Conservation (phyloP, 2,797 vertebrate genomes). For the Sciaenops ocellatus region DNA sequence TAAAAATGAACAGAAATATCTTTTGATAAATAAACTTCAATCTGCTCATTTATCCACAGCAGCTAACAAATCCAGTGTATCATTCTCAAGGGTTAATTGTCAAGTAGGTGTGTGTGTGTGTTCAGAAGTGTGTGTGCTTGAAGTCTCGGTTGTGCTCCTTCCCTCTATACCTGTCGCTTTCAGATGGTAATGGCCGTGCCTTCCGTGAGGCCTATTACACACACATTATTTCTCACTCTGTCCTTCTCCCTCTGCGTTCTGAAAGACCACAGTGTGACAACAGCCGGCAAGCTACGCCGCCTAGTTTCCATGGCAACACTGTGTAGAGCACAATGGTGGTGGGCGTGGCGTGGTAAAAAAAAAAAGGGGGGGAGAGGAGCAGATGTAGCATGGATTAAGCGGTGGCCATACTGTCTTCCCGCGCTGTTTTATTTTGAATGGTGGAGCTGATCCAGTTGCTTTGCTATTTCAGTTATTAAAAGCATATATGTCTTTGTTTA, state of each 20-base stretch:
- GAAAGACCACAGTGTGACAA: slow-evolving; percentile 69
- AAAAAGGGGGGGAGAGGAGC: slow-evolving; percentile 17
- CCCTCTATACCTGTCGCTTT: slow-evolving; percentile 70
- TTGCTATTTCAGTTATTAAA: background rate
- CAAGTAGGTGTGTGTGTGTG: background rate
- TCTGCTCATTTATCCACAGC: slow-evolving; percentile 20
- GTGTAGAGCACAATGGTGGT: slow-evolving; percentile 58
- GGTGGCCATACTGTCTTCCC: slow-evolving; percentile 33
- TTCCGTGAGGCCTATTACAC: slow-evolving; percentile 30
- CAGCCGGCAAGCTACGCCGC: slow-evolving; percentile 60
- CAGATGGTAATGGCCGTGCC: slow-evolving; percentile 69
- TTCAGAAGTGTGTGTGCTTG: slow-evolving; percentile 16
- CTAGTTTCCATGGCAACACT: slow-evolving; percentile 78
- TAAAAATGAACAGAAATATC: slow-evolving; percentile 22
- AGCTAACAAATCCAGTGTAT: background rate
- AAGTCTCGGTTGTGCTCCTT: background rate
- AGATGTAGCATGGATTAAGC: slow-evolving; percentile 55
- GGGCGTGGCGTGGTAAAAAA: slow-evolving; percentile 49
- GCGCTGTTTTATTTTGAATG: slow-evolving; percentile 33
- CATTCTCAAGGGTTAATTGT: background rate
- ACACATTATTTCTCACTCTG: slow-evolving; percentile 48
- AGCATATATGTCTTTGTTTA: background rate
- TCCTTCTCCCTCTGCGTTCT: slow-evolving; percentile 36
- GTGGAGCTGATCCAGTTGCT: background rate
- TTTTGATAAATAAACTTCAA: slow-evolving; percentile 23